Percentiles rank a stretch among this genome's conserved stretches.
Evolutionary conservation across 1,140 invertebrate species (phyloP).

Genomic region (Drosophila lini): DNA sequence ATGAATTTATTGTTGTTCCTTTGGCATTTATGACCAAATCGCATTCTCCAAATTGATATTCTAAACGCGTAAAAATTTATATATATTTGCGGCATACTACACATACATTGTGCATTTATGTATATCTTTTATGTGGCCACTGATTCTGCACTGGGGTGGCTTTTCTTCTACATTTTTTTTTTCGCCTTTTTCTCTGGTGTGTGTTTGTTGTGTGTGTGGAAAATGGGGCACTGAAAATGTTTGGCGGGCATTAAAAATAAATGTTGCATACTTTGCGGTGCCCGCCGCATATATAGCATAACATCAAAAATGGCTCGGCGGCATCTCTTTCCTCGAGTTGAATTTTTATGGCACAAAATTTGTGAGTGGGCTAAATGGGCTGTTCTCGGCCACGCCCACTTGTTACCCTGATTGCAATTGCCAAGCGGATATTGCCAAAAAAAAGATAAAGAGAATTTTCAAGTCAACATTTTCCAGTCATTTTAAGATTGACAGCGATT

Average conservation of each 20-base stretch:
- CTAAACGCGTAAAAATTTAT: conserved; percentile 79
- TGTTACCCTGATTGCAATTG: conserved; percentile 50
- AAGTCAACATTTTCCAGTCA: conserved; percentile 16
- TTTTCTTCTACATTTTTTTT: conserved; percentile 10
- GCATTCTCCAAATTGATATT: conserved; percentile 79
- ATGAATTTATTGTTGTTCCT: conserved; percentile 70
- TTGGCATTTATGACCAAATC: conserved; percentile 75
- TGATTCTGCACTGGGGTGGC: conserved; percentile 24
- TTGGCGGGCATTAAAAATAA: conserved; percentile 70
- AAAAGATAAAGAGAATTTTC: background rate
- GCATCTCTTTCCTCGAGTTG: conserved; percentile 14
- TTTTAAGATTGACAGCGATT: conserved; percentile 37
- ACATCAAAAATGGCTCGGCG: conserved; percentile 46
- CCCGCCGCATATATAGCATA: conserved; percentile 36
- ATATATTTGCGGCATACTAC: conserved; percentile 28
- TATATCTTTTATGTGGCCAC: conserved; percentile 16
- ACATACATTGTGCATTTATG: conserved; percentile 18
- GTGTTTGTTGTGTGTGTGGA: conserved; percentile 10
- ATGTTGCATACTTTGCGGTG: conserved; percentile 77
- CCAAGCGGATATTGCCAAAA: conserved; percentile 28
- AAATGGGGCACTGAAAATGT: conserved; percentile 51
- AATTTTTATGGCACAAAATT: conserved; percentile 56
- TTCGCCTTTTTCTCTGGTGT: background rate
- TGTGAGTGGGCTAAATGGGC: conserved; percentile 29
- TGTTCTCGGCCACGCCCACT: conserved; percentile 25